Percentiles rank a stretch among this genome's conserved stretches.
phyloP scores from a whole-genome alignment of 2,113 vertebrate species.

The Haplochromis burtoni region DNA sequence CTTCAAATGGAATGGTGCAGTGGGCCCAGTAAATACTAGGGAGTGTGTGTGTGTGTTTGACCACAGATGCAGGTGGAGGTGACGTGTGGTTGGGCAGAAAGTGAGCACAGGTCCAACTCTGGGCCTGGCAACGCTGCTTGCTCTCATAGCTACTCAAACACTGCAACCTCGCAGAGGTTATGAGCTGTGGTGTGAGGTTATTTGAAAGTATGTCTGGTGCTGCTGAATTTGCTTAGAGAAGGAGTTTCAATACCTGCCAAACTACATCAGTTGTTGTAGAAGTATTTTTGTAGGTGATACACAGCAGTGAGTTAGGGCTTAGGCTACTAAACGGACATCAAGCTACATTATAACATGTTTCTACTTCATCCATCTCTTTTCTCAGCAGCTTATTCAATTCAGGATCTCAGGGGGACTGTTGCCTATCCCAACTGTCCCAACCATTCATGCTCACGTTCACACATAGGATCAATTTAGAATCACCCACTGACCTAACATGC shows the following conservation, averaged over 20 bases:
- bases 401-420: not conserved
- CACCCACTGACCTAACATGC: not conserved
- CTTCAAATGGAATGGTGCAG: slow-evolving; percentile 33
- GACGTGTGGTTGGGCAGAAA: not conserved
- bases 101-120: not conserved
- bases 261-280: not conserved
- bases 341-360: not conserved
- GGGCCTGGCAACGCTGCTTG: not conserved
- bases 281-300: not conserved
- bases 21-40: slow-evolving; percentile 55
- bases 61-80: slow-evolving; percentile 67
- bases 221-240: not conserved
- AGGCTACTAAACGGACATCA: not conserved
- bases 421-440: not conserved
- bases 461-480: not conserved
- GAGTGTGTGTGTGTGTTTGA: slow-evolving; percentile 45
- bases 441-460: not conserved
- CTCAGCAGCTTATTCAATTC: not conserved
- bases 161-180: not conserved
- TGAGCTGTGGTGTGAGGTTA: slow-evolving; percentile 1
- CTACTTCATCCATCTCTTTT: not conserved
- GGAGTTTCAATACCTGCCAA: not conserved
- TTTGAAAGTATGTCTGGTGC: not conserved
- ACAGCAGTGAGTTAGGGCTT: not conserved
- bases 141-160: not conserved